A percentile compares a stretch with the other conserved stretches of the same genome.
Conservation (phyloP, 2,888 invertebrate genomes). For the Xestia sexstrigata region DNA sequence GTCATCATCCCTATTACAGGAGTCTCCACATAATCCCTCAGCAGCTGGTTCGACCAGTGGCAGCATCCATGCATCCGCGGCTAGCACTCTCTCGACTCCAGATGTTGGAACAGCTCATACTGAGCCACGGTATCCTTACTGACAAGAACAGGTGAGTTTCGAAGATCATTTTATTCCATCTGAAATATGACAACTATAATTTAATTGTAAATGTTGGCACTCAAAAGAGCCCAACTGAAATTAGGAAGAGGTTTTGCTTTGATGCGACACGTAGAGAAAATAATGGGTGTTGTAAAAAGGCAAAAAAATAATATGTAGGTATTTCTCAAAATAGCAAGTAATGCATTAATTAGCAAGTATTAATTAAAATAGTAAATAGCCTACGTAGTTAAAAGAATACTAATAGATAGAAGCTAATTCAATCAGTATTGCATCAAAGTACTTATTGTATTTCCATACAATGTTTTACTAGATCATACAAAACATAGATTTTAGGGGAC, state of each 20-base stretch:
- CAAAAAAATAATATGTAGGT: not conserved
- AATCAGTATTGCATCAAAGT: not conserved
- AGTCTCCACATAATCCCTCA: slow-evolving; percentile 95
- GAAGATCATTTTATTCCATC: not conserved
- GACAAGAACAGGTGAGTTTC: slow-evolving; percentile 94
- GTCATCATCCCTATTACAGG: slow-evolving; percentile 78
- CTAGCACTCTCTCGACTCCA: slow-evolving; percentile 96
- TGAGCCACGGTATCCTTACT: slow-evolving; percentile 96
- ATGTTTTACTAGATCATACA: not conserved
- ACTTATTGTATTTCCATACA: not conserved
- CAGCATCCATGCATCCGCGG: slow-evolving; percentile 96
- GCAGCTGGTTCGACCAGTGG: slow-evolving; percentile 95
- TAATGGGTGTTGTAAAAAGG: not conserved
- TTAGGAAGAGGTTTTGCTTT: not conserved
- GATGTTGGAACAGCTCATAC: slow-evolving; percentile 96
- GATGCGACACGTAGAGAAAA: not conserved
- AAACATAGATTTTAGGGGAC: slow-evolving; percentile 89
- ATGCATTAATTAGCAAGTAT: too few species aligned
- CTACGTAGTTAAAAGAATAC: not conserved
- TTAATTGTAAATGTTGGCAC: not conserved
- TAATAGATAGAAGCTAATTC: not conserved
- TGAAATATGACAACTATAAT: not conserved
- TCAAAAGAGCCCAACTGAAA: not conserved
- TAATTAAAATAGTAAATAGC: not conserved
- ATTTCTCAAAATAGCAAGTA: not conserved